Conservation (phyloP, 2,113 vertebrate species). For the Toxotes jaculatrix region DNA sequence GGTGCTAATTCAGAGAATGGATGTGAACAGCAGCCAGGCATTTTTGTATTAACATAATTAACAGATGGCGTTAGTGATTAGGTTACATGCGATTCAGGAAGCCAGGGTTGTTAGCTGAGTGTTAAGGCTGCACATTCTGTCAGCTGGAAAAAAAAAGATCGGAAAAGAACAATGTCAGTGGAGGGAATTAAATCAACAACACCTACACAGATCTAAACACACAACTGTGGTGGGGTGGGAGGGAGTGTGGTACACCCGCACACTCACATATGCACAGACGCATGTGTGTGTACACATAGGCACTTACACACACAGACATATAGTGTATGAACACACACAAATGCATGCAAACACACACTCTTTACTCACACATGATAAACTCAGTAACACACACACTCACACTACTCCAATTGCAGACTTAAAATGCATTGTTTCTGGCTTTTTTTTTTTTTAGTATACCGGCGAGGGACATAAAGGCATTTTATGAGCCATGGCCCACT, state of each 20-base stretch:
- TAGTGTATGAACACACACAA: slow-evolving; percentile 25
- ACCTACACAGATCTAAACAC: slow-evolving; percentile 72
- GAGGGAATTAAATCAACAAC: slow-evolving; percentile 78
- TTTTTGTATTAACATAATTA: slow-evolving; percentile 86
- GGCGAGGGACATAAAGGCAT: slow-evolving; percentile 72
- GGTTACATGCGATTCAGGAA: slow-evolving; percentile 83
- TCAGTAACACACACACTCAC: slow-evolving; percentile 52
- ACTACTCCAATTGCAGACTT: slow-evolving; percentile 70
- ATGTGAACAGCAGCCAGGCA: slow-evolving; percentile 78
- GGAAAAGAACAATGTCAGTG: slow-evolving; percentile 76
- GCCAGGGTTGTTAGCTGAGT: slow-evolving; percentile 78
- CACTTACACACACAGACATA: slow-evolving; percentile 1
- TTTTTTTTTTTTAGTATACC: slow-evolving; percentile 68
- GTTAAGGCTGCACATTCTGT: slow-evolving; percentile 77
- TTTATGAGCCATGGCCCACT: slow-evolving; percentile 81
- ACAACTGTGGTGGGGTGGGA: slow-evolving; percentile 41
- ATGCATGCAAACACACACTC: slow-evolving; percentile 20
- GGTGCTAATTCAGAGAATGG: slow-evolving; percentile 77
- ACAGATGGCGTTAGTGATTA: slow-evolving; percentile 86
- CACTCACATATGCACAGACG: slow-evolving; percentile 46
- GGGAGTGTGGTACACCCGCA: slow-evolving; percentile 31
- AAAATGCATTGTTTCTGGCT: slow-evolving; percentile 75
- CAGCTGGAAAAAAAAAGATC: slow-evolving; percentile 66
- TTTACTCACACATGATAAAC: slow-evolving; percentile 59
- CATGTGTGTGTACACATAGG: slow-evolving; percentile 27